These are phyloP conservation scores for Orientallactaga sibirica DNA, from an alignment of 2,797 vertebrate species.

Conservation along the genomic window DNA sequence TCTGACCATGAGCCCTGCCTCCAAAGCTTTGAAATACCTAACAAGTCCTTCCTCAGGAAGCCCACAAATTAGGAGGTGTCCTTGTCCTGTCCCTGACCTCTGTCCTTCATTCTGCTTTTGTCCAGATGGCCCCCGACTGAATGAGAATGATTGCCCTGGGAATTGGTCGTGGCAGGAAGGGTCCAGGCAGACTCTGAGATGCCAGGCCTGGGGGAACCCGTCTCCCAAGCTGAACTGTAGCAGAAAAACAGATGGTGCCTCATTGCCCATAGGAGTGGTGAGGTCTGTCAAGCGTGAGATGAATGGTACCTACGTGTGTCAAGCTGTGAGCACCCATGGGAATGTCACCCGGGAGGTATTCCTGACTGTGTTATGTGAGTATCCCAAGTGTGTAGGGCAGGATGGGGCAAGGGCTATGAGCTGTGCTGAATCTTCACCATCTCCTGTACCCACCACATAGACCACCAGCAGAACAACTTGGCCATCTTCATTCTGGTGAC, in stretches of 20 bases:
- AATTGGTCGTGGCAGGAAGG: slow-evolving; percentile 73
- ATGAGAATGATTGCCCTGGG: slow-evolving; percentile 54
- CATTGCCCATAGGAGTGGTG: not conserved
- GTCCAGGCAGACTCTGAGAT: slow-evolving; percentile 54
- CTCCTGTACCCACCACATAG: not conserved
- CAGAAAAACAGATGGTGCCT: not conserved
- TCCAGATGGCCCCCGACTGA: slow-evolving; percentile 77
- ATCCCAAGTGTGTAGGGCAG: not conserved
- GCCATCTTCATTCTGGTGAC: not conserved
- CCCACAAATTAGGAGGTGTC: not conserved
- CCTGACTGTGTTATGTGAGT: slow-evolving; percentile 75
- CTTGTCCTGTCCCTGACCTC: not conserved
- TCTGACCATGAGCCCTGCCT: not conserved
- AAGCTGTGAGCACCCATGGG: slow-evolving; percentile 33
- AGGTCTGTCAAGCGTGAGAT: not conserved
- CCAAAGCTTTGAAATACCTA: no score
- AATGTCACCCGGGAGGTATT: not conserved
- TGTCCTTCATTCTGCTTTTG: not conserved
- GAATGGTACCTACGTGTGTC: slow-evolving; percentile 64
- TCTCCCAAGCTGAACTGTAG: slow-evolving; percentile 53
- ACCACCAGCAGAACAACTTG: accelerated
- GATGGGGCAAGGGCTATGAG: not conserved
- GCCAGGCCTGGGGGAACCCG: slow-evolving; percentile 79
- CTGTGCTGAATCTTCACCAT: not conserved
- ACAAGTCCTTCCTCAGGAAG: no score